phyloP scores from a whole-genome alignment of 2,797 vertebrate species.

The Tangara arthus region DNA sequence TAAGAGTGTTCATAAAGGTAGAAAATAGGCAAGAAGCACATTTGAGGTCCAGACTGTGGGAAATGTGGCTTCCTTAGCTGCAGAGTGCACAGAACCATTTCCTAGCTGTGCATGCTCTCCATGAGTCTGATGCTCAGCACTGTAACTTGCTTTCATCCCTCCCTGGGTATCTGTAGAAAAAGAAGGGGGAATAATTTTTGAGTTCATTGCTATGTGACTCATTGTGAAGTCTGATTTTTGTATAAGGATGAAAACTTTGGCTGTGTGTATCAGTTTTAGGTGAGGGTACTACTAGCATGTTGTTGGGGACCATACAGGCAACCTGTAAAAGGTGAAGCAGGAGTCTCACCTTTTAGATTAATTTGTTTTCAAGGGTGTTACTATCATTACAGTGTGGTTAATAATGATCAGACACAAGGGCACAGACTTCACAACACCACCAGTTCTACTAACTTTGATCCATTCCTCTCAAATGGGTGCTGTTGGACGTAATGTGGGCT shows the following conservation, averaged over 20 bases:
- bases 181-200: background rate
- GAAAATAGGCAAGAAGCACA: background rate
- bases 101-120: fast-evolving
- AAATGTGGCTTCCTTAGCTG: background rate
- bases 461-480: background rate
- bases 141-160: background rate
- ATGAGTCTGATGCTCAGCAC: background rate
- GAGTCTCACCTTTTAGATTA: background rate
- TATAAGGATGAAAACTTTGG: background rate
- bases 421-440: background rate
- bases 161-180: background rate
- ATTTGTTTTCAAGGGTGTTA: background rate
- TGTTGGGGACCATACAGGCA: background rate
- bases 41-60: background rate
- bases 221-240: background rate
- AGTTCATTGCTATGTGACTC: background rate
- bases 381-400: background rate
- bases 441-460: background rate
- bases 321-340: background rate
- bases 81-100: background rate
- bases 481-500: background rate
- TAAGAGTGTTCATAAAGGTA: background rate
- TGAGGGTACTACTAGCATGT: background rate
- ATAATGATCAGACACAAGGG: background rate
- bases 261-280: background rate